These are phyloP conservation scores for Microctenopoma steveboyesi DNA, from an alignment of 2,797 vertebrate species.

Conservation along the genomic window DNA sequence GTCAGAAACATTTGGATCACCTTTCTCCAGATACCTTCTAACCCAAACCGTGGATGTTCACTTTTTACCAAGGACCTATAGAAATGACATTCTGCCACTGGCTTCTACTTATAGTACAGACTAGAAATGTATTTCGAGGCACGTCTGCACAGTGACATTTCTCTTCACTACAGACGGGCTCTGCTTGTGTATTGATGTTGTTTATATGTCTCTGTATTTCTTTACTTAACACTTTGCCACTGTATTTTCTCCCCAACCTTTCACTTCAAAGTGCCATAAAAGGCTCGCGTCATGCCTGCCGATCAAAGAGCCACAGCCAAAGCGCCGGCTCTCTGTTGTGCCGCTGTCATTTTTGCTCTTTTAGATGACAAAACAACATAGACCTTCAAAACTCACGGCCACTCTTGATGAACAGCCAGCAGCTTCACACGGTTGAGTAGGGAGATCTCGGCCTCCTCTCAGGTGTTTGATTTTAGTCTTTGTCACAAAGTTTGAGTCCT, in stretches of 20 bases:
- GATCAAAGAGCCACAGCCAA: constrained; percentile 71
- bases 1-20: neutral
- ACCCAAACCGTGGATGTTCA: neutral
- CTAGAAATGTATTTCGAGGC: constrained; percentile 22
- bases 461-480: constrained; percentile 1
- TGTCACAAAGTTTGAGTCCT: constrained; percentile 17
- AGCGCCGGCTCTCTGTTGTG: constrained; percentile 58
- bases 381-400: constrained; percentile 48
- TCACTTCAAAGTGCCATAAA: constrained; percentile 75
- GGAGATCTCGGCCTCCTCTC: constrained; percentile 23
- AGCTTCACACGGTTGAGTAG: constrained; percentile 22
- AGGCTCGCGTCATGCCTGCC: constrained; percentile 58
- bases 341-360: constrained; percentile 64
- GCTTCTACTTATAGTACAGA: neutral
- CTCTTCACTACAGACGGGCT: constrained; percentile 36
- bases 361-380: constrained; percentile 61
- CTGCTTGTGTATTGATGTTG: constrained; percentile 43
- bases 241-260: constrained; percentile 64
- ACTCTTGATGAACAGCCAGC: constrained; percentile 43
- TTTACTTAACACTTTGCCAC: constrained; percentile 37
- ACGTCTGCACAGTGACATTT: constrained; percentile 65
- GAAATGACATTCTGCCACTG: neutral
- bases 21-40: neutral
- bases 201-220: constrained; percentile 28
- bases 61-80: neutral